phyloP scores from a whole-genome alignment of 92 coral and sea anemone genomes.

The Metridium senile region DNA sequence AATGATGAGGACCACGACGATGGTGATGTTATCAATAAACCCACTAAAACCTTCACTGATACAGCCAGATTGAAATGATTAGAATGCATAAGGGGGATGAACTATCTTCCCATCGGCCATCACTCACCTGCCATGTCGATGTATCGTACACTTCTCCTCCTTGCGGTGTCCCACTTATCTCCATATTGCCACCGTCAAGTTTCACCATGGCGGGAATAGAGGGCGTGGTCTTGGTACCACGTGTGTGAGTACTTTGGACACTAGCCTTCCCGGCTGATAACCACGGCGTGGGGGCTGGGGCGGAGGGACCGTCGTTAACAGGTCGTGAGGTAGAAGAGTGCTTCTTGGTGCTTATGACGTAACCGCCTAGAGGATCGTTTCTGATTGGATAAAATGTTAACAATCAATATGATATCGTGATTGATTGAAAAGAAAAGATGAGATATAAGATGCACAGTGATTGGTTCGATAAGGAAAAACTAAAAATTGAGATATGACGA shows the following conservation, averaged over 20 bases:
- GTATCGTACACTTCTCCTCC: conserved; percentile 46
- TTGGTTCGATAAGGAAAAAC: no score
- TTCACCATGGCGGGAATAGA: conserved; percentile 67
- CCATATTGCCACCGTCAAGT: conserved; percentile 66
- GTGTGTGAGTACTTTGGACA: conserved; percentile 44
- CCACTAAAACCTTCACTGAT: no score
- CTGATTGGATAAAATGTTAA: neutral
- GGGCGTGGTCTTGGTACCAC: conserved; percentile 48
- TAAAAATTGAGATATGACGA: no score
- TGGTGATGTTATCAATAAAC: no score
- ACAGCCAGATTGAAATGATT: no score
- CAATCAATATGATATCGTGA: neutral
- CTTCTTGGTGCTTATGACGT: conserved; percentile 56
- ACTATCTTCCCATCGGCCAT: no score
- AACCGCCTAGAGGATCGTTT: conserved; percentile 39
- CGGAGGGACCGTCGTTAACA: conserved; percentile 53
- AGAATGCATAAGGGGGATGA: no score
- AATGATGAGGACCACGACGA: no score
- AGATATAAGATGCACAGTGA: no score
- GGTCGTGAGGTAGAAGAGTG: conserved; percentile 13
- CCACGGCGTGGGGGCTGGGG: conserved; percentile 91
- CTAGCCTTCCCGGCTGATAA: conserved; percentile 29
- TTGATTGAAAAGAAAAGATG: no score
- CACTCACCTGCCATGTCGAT: conserved; percentile 73
- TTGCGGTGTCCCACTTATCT: conserved; percentile 60